Evolutionary conservation across 2,113 vertebrate species (phyloP), one percentile per base, ranked within the genome.

Genomic region (Nibea albiflora): DNA sequence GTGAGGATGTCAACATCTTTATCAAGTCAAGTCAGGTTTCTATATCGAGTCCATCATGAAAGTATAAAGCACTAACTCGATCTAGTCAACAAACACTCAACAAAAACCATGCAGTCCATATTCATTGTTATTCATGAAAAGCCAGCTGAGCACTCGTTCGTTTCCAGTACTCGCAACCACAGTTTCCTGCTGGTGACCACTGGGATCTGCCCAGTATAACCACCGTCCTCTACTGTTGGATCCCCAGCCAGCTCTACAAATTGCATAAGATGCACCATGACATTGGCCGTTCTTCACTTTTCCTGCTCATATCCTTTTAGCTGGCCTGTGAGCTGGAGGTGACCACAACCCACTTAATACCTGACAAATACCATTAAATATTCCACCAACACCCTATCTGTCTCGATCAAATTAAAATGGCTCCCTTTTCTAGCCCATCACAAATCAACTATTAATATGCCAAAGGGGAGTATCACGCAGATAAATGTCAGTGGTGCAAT

Each of bases 401-500:
- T 80, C 80, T 65, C 47, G 28, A 84, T 87, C 65, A 82, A 74
- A 88, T 84, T 66, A 66, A 84, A 86, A 79, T 46, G 11, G 15
- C 57, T 74, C 24, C 9, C 3, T 76, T 76, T 58, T 80, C 73
- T 61, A 11, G 53, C 72, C 49, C 66, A 71, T 80, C 44, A 39
- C n/a, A 73, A 78, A 82, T 78, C 76, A 82, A 63, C 49, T 68
- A 78, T 72, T 80, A 78, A 88, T 66, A 85, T 79, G 84, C 71
- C 76, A 71, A 84, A 82, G 66, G 72, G 83, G 80, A 86, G 74
- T 65, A 77, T 79, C 58, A 39, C 53, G 71, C 9, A 71, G 78
- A 88, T 82, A 88, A 86, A 88, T 86, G 87, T 85, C 85, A 77
- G 85, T 42, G 57, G 60, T 74, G 57, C 56, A 83, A 76, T 28